Evolutionary conservation across 2,797 vertebrate species (phyloP).

Genomic region (Falco peregrinus): DNA sequence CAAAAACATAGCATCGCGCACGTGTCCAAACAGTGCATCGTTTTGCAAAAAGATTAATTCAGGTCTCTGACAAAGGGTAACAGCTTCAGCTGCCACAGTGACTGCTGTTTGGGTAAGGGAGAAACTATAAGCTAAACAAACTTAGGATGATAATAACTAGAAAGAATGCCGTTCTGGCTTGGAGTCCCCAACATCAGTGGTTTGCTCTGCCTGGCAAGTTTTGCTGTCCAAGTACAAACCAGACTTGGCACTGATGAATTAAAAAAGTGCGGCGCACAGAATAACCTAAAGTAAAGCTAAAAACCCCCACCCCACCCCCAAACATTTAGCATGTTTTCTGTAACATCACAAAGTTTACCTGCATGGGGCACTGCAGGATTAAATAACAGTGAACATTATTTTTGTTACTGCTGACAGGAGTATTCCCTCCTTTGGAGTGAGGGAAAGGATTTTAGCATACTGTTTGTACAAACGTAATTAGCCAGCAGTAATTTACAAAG

Average conservation of each 20-base stretch:
- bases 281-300: background rate
- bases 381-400: background rate
- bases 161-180: background rate
- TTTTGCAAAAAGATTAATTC: background rate
- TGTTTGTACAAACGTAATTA: background rate
- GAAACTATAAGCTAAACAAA: background rate
- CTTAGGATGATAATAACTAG: background rate
- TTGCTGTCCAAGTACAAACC: background rate
- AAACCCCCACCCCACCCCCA: background rate
- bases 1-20: background rate
- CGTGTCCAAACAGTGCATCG: accelerated
- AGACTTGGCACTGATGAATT: background rate
- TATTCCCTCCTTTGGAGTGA: background rate
- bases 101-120: background rate
- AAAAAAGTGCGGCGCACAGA: background rate
- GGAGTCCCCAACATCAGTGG: accelerated
- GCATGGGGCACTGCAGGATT: background rate
- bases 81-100: background rate
- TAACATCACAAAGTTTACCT: background rate
- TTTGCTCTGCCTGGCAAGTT: background rate
- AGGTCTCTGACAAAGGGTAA: background rate
- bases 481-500: background rate
- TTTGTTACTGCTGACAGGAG: background rate
- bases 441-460: background rate
- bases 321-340: accelerated